phyloP scores from a whole-genome alignment of 2,888 invertebrate genomes.

The Ariolimax columbianus region DNA sequence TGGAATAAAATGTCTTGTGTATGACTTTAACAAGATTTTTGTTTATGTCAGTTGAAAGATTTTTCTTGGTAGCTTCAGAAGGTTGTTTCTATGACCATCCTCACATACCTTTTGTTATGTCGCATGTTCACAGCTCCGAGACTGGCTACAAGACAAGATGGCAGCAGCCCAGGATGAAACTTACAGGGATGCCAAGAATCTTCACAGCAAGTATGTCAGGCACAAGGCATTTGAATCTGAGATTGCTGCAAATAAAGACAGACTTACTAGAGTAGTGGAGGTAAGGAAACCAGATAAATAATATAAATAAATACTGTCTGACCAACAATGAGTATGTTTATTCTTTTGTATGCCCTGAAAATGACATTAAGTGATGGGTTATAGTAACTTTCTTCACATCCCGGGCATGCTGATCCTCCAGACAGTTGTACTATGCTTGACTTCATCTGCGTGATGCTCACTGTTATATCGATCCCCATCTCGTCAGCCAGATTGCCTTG shows the following conservation, averaged over 20 bases:
- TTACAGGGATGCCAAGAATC: conserved; percentile 96
- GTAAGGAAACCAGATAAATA: conserved; percentile 57
- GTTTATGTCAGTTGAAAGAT: neutral
- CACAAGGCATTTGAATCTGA: conserved; percentile 99
- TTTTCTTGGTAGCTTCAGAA: neutral
- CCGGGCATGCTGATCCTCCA: no score
- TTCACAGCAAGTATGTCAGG: conserved; percentile 99
- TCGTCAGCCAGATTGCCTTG: no score
- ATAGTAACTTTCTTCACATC: no score
- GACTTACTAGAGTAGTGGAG: conserved; percentile 76
- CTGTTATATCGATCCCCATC: no score
- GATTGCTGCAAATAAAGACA: conserved; percentile 91
- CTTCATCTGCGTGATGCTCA: no score
- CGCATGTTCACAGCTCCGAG: conserved; percentile 83
- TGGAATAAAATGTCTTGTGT: no score
- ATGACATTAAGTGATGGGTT: no score
- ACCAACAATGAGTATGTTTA: no score
- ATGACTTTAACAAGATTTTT: neutral
- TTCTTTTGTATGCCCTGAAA: no score
- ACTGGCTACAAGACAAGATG: conserved; percentile 99
- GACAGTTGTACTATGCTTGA: no score
- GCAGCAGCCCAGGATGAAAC: conserved; percentile 99
- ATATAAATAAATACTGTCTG: neutral
- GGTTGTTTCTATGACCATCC: neutral
- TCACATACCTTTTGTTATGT: neutral